Evolutionary conservation across 2,888 invertebrate species (phyloP).

Genomic region (Idaea dimidiata): DNA sequence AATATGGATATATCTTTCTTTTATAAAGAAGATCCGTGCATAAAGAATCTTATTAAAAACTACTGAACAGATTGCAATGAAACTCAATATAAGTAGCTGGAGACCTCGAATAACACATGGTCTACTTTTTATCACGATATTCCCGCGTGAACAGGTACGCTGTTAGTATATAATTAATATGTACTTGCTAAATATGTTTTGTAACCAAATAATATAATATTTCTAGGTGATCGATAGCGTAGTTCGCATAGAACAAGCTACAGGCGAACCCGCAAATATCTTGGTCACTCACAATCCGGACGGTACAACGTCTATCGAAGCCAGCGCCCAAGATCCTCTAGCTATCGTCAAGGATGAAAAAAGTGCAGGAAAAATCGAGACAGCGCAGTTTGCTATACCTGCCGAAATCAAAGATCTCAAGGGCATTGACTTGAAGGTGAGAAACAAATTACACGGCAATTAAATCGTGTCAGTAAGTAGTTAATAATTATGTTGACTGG

Average conservation of each 20-base stretch:
- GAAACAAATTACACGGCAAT: neutral
- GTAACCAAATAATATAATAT: too few relatives aligned
- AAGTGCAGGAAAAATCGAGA: conserved; percentile 55
- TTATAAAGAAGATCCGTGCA: too few relatives aligned
- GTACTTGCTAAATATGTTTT: too few relatives aligned
- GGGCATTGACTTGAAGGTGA: conserved; percentile 72
- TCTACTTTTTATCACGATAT: too few relatives aligned
- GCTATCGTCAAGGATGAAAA: conserved; percentile 81
- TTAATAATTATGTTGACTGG: conserved; percentile 8
- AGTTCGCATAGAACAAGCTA: conserved; percentile 75
- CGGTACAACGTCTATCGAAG: conserved; percentile 76
- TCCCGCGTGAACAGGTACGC: too few relatives aligned
- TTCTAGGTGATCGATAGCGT: conserved; percentile 74
- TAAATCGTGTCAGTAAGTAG: conserved; percentile 2
- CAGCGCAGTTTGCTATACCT: conserved; percentile 72
- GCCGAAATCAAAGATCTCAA: conserved; percentile 76
- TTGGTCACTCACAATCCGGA: conserved; percentile 76
- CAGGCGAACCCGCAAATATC: conserved; percentile 75
- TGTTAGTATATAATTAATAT: too few relatives aligned
- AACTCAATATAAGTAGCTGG: too few relatives aligned
- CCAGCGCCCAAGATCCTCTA: conserved; percentile 64
- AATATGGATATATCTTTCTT: too few relatives aligned
- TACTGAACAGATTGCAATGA: too few relatives aligned
- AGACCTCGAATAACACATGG: too few relatives aligned
- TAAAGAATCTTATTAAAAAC: too few relatives aligned